Conservation (phyloP, 2,797 vertebrate genomes). For the Peromyscus eremicus region DNA sequence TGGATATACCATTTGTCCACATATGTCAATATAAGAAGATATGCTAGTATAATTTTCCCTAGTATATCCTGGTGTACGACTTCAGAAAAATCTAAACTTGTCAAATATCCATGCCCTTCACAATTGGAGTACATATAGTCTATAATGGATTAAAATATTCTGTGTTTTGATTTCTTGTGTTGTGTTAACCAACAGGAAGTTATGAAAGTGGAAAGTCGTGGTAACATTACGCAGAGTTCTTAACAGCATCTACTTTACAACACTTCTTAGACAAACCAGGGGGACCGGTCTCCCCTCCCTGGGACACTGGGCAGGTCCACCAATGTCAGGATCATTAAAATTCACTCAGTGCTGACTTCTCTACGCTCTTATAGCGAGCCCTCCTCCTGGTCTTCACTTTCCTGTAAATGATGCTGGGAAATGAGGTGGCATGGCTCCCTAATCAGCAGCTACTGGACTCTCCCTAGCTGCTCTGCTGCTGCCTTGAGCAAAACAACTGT, state of each 20-base stretch:
- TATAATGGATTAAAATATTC: conserved; percentile 32
- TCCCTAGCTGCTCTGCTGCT: neutral
- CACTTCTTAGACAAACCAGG: neutral
- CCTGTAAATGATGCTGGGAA: neutral
- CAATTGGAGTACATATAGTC: conserved; percentile 17
- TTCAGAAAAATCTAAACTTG: conserved; percentile 61
- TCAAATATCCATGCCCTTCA: conserved; percentile 33
- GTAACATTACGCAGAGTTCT: conserved; percentile 53
- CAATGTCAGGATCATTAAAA: neutral
- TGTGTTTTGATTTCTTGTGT: neutral
- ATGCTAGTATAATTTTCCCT: neutral
- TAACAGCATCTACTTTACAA: neutral
- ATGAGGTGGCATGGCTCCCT: no score
- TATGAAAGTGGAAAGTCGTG: neutral
- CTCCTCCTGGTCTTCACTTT: neutral
- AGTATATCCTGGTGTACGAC: conserved; percentile 10
- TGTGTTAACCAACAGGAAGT: neutral
- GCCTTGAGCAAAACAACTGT: neutral
- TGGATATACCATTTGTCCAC: conserved; percentile 64
- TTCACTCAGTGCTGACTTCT: neutral
- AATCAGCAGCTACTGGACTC: neutral
- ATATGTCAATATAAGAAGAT: conserved; percentile 72
- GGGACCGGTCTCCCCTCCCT: neutral
- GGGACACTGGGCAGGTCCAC: neutral
- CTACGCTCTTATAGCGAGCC: neutral